Conservation (phyloP, 2,797 vertebrate genomes). For the Syngnathus acus region DNA sequence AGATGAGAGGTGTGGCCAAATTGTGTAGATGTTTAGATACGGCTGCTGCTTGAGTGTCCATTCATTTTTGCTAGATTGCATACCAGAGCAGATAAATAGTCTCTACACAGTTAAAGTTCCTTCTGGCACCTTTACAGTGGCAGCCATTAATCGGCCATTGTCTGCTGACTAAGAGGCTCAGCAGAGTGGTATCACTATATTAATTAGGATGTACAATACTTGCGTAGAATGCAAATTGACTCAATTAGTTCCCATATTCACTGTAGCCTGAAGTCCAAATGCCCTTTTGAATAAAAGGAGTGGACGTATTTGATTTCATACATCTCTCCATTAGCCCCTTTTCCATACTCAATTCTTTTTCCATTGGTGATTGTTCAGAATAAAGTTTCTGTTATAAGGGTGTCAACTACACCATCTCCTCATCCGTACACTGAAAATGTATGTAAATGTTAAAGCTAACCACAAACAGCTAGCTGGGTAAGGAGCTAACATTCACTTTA, state of each 20-base stretch:
- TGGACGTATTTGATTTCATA: constrained; percentile 24
- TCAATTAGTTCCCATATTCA: constrained; percentile 38
- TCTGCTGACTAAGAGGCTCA: constrained; percentile 39
- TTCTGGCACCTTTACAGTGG: constrained; percentile 42
- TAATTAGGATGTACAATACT: constrained; percentile 40
- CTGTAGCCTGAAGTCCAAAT: constrained; percentile 12
- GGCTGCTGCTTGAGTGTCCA: constrained; percentile 2
- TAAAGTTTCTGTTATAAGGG: neutral
- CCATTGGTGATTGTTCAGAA: neutral
- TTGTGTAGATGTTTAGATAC: constrained; percentile 9
- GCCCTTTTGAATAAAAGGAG: constrained; percentile 23
- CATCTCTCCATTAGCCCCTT: constrained; percentile 3
- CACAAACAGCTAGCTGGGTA: too few species aligned
- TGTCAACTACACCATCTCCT: neutral
- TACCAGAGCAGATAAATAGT: constrained; percentile 18
- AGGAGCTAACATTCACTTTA: too few species aligned
- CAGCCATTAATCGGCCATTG: constrained; percentile 43
- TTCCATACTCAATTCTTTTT: neutral
- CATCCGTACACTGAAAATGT: neutral
- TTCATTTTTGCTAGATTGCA: constrained; percentile 17
- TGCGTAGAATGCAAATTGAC: constrained; percentile 40
- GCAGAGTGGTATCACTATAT: constrained; percentile 42
- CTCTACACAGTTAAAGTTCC: constrained; percentile 25
- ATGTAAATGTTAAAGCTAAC: too few species aligned
- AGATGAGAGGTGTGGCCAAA: neutral